Conservation (phyloP, 2,888 invertebrate genomes). For the Apodemia duryi region DNA sequence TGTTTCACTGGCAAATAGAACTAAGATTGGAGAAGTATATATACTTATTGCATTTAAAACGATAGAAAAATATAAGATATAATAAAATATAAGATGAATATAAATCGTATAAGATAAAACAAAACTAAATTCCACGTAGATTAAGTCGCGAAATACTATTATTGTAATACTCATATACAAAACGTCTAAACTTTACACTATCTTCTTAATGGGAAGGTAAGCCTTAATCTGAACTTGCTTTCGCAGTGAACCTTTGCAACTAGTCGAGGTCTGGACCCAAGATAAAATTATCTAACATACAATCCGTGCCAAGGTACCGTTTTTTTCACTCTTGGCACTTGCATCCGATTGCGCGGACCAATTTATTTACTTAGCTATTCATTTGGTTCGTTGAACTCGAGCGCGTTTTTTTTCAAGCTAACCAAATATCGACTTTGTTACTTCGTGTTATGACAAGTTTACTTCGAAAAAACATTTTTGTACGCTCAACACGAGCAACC, state of each 20-base stretch:
- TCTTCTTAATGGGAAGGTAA: not conserved
- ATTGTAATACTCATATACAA: not conserved
- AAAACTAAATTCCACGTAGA: no score
- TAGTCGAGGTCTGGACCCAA: conserved; percentile 26
- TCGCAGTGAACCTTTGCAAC: conserved; percentile 17
- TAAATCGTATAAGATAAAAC: no score
- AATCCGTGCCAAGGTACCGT: conserved; percentile 38
- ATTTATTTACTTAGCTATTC: conserved; percentile 61
- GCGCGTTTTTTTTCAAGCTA: conserved; percentile 21
- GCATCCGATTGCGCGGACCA: conserved; percentile 49
- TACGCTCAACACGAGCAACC: conserved; percentile 22
- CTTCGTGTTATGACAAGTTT: conserved; percentile 22
- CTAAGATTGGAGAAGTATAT: no score
- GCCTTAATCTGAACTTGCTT: conserved; percentile 12
- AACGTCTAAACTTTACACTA: not conserved
- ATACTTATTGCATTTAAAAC: no score
- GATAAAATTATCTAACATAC: conserved; percentile 43
- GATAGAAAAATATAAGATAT: no score
- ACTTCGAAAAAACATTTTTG: conserved; percentile 22
- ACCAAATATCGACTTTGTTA: conserved; percentile 27
- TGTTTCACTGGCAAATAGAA: no score
- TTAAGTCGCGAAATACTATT: no score
- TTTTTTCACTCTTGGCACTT: conserved; percentile 53
- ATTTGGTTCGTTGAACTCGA: conserved; percentile 57
- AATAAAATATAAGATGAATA: no score